Evolutionary conservation across 2,888 invertebrate species (phyloP), one percentile per base, ranked within the genome.

Genomic region (Leptinotarsa rubiginosa): DNA sequence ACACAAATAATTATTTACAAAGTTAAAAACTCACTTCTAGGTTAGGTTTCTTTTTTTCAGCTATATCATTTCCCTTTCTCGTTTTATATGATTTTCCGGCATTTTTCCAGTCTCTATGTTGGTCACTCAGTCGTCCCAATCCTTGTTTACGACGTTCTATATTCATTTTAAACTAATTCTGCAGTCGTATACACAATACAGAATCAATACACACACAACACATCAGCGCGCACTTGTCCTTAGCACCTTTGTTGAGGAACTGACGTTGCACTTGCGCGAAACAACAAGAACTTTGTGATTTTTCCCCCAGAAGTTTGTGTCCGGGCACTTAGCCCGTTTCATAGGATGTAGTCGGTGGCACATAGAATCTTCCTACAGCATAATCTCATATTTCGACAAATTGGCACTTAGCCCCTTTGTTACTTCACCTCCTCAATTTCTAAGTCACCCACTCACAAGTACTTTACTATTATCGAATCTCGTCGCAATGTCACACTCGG

Each of bases 351-450:
- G 49, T 49, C 49, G 49, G 49, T 49, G 49, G 49, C 49, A 49
- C 49, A 15, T 49, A 49, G 49, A 49, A 49, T 49, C 49, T 49
- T 49, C 16, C 15, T 49, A 49, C 49, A 49, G 49, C 49, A 49
- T 49, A 49, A 49, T 49, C 49, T 49, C 49, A 49, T 49, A 15
- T 13, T 49, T 49, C 49, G 49, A 49, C 49, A 49, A 49, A 49
- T 49, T 65, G 67, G 67, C 67, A 67, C 67, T 67, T 50, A 50
- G 20, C 67, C 67, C 16, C 20, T 67, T 67, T 67, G 50, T 67
- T 67, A 67, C 50, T 67, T 67, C 67, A 20, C 2, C 67, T 67
- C 50, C 65, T 65, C 41, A 64, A 64, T 64, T 64, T 31, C 25
- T 31, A 31, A 31, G 25, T 31, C 5, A 31, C 25, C 25, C 25